phyloP scores from a whole-genome alignment of 2,888 invertebrate genomes.

The Cheilosia grossa region DNA sequence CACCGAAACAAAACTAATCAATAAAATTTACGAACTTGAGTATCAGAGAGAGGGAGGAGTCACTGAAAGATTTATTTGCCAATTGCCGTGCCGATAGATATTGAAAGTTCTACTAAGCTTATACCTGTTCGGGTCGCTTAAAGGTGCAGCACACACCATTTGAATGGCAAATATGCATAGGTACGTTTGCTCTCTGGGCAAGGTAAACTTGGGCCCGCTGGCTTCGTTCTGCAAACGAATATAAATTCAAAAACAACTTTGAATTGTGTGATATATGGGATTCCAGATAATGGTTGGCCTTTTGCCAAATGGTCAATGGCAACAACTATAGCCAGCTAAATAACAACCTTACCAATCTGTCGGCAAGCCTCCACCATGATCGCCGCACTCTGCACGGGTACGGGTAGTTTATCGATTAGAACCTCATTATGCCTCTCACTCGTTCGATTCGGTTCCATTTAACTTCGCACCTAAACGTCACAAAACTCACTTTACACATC shows the following conservation, averaged over 20 bases:
- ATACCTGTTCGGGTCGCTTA: slow-evolving; percentile 17
- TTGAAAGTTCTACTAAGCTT: slow-evolving; percentile 34
- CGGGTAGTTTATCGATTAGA: slow-evolving; percentile 51
- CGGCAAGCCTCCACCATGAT: slow-evolving; percentile 18
- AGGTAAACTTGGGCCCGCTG: slow-evolving; percentile 52
- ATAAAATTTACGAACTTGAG: slow-evolving; percentile 44
- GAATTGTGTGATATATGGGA: slow-evolving; percentile 58
- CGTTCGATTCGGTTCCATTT: background rate
- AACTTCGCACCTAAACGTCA: slow-evolving; percentile 16
- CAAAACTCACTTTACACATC: slow-evolving; percentile 33
- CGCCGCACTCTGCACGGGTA: background rate
- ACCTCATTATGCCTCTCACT: slow-evolving; percentile 39
- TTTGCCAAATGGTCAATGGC: slow-evolving; percentile 66
- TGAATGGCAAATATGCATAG: slow-evolving; percentile 54
- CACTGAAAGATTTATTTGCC: slow-evolving; percentile 57
- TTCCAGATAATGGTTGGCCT: slow-evolving; percentile 66
- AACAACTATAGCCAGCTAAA: background rate
- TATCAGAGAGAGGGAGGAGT: slow-evolving; percentile 52
- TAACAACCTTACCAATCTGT: background rate
- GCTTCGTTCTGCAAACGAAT: slow-evolving; percentile 35
- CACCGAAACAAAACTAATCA: slow-evolving; percentile 26
- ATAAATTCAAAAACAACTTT: slow-evolving; percentile 41
- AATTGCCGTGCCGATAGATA: slow-evolving; percentile 32
- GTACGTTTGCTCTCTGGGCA: slow-evolving; percentile 23
- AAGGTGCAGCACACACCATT: slow-evolving; percentile 60